Conservation (phyloP, 2,797 vertebrate genomes). For the Carapus acus region DNA sequence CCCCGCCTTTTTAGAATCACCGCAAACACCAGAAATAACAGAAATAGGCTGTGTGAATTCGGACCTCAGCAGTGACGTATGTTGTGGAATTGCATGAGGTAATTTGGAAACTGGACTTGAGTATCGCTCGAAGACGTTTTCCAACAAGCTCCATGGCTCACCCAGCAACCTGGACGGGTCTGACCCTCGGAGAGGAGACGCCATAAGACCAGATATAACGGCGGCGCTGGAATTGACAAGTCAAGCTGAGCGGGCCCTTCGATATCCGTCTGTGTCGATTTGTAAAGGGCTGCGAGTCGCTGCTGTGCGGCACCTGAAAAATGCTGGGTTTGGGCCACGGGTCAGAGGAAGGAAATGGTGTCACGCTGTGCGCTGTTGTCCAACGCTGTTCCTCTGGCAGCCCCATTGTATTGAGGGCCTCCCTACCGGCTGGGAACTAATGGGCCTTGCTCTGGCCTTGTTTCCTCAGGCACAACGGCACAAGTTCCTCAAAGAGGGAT, state of each 20-base stretch:
- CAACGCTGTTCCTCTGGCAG: conserved; percentile 64
- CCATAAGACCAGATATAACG: conserved; percentile 27
- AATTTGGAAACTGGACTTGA: too few relatives aligned
- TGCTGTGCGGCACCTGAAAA: conserved; percentile 66
- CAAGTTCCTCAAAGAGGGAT: conserved; percentile 2
- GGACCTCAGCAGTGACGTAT: too few relatives aligned
- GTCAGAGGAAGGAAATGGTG: conserved; percentile 75
- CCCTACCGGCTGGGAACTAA: conserved; percentile 62
- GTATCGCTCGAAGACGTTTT: too few relatives aligned
- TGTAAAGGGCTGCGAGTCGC: conserved; percentile 45
- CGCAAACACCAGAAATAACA: conserved; percentile 15
- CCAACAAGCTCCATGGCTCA: too few relatives aligned
- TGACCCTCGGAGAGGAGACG: conserved; percentile 13
- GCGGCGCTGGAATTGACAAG: conserved; percentile 25
- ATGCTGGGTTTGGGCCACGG: conserved; percentile 48
- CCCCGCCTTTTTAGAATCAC: background rate
- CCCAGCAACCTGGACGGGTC: too few relatives aligned
- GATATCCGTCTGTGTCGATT: conserved; percentile 33
- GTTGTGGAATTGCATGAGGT: too few relatives aligned
- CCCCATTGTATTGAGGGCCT: conserved; percentile 65
- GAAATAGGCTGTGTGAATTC: too few relatives aligned
- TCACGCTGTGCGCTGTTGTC: conserved; percentile 70
- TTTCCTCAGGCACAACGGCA: conserved; percentile 32
- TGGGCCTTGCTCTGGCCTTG: conserved; percentile 44
- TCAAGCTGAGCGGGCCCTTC: conserved; percentile 38